phyloP scores from a whole-genome alignment of 2,797 vertebrate species.

The Falco novaeseelandiae region DNA sequence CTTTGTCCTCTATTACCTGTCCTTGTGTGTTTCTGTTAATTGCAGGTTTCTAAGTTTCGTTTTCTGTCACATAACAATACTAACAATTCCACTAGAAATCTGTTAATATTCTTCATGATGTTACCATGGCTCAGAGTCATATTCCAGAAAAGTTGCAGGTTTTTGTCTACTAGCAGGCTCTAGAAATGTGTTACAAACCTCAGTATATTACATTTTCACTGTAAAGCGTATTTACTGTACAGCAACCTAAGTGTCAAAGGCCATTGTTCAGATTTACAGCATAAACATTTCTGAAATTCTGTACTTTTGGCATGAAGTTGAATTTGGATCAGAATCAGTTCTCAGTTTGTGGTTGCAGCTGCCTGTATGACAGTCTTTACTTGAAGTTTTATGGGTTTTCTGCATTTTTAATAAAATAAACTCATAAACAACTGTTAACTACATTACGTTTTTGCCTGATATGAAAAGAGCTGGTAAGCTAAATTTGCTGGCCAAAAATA shows the following conservation, averaged over 20 bases:
- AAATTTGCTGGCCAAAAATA: neutral
- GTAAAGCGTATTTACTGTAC: neutral
- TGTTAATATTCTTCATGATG: neutral
- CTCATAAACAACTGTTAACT: neutral
- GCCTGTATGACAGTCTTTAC: neutral
- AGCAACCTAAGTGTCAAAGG: neutral
- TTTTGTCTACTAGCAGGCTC: neutral
- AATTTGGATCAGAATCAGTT: neutral
- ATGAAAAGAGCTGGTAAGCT: neutral
- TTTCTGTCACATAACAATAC: neutral
- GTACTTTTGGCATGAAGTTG: neutral
- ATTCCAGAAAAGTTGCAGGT: neutral
- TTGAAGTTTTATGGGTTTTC: neutral
- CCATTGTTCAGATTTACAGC: neutral
- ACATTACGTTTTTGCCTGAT: constrained; percentile 6
- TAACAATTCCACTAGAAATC: neutral
- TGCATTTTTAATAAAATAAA: neutral
- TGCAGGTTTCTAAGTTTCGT: neutral
- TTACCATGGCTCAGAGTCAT: neutral
- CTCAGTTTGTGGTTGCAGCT: neutral
- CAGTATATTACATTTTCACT: neutral
- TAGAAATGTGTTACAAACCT: neutral
- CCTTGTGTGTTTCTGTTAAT: neutral
- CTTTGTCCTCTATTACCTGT: neutral
- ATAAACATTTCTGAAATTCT: neutral